Evolutionary conservation across 2,888 invertebrate genomes (phyloP), one percentile per base, ranked within the genome.

Genomic region (Mythimna albipuncta): DNA sequence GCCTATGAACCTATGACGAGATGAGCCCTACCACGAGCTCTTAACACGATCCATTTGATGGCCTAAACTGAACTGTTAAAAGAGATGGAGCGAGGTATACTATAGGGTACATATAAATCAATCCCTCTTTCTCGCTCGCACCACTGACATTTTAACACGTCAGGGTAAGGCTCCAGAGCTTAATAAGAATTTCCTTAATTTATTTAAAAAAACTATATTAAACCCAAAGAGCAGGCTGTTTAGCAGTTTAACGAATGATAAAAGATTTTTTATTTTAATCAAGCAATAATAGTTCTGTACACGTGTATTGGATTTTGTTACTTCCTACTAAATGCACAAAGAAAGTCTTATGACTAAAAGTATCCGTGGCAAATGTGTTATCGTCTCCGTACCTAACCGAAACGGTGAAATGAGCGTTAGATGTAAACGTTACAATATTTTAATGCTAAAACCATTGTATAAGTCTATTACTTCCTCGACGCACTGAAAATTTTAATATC

Each of bases 401-500:
- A 77, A 82, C 57, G 52, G 44, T 70, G 57, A 68, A 81, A 63
- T 63, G 55, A 72, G 57, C 55, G 59, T 76, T 76, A 57, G 47
- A 64, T 35, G 47, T 72, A 52, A 64, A 66, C 26, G 63, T 58
- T 52, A 58, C 41, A 58, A 64, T 68, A 69, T 63, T 81, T 47
- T 72, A 44, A 47, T 57, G 32, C n/a, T 63, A 38, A 65, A 21
- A 52, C 35, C 19, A 54, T 65, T 57, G 38, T 55, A 19, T 54
- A 35, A 44, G 7, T 65, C n/a, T 21, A 62, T 38, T 38, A 21
- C 13, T 68, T 64, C 11, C 13, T 64, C 10, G 26, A 35, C 41
- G 26, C 55, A 63, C 50, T 57, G 70, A 75, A 78, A 74, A 77
- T 75, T 73, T 47, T 78, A 78, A 83, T 75, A 81, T 81, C 72